Evolutionary conservation across 1,140 invertebrate genomes (phyloP).

Genomic region (Mya arenaria): DNA sequence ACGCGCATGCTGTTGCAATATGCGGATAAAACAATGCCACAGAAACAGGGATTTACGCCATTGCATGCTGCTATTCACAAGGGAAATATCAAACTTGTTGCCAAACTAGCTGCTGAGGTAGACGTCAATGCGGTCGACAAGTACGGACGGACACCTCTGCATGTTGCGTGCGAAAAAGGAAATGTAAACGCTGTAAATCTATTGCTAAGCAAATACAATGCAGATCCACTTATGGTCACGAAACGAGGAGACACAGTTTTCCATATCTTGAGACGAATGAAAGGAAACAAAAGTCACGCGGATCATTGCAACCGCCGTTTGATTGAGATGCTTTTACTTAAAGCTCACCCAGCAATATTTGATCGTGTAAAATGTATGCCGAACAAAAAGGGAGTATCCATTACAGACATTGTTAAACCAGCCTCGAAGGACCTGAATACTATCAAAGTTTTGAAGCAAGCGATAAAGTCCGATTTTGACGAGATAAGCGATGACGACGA

Average conservation of each 20-base stretch:
- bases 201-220: slow-evolving; percentile 13
- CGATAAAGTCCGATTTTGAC: too few species aligned
- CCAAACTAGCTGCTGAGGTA: background rate
- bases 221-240: background rate
- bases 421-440: too few species aligned
- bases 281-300: background rate
- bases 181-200: slow-evolving; percentile 13
- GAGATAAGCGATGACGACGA: too few species aligned
- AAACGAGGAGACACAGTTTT: slow-evolving; percentile 8
- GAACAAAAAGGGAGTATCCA: too few species aligned
- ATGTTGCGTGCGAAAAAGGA: slow-evolving; percentile 47
- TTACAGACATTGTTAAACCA: too few species aligned
- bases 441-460: too few species aligned
- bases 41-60: slow-evolving; percentile 51
- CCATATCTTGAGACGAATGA: background rate
- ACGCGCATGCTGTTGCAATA: background rate
- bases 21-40: slow-evolving; percentile 14
- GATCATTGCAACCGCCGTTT: background rate
- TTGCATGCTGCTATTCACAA: slow-evolving; percentile 40
- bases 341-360: too few species aligned
- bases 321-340: too few species aligned
- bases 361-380: too few species aligned
- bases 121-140: slow-evolving; percentile 29
- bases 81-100: background rate
- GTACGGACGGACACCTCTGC: slow-evolving; percentile 42